phyloP scores from a whole-genome alignment of 2,797 vertebrate genomes.

The Dallia pectoralis region DNA sequence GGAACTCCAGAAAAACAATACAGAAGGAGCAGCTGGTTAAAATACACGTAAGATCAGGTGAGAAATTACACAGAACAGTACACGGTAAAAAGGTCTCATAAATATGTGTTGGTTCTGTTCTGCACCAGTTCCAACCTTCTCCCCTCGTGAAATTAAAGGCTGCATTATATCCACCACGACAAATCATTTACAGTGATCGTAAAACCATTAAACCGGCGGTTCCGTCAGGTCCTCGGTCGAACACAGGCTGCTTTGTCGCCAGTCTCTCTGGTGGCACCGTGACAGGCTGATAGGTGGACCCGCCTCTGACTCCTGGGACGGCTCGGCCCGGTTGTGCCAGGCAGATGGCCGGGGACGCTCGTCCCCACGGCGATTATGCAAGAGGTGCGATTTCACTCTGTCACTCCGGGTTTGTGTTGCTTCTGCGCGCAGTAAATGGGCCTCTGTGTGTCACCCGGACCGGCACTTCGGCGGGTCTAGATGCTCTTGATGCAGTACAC shows the following conservation, averaged over 20 bases:
- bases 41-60: neutral
- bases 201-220: conserved; percentile 6
- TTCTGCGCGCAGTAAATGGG: conserved; percentile 23
- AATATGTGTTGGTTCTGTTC: neutral
- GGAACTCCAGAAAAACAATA: conserved; percentile 24
- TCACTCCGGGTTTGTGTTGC: conserved; percentile 23
- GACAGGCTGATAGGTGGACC: conserved; percentile 36
- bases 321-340: conserved; percentile 29
- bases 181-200: conserved; percentile 13
- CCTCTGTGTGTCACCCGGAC: conserved; percentile 1
- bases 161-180: neutral
- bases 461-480: neutral
- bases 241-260: neutral
- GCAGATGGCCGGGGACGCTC: conserved; percentile 61
- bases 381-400: conserved; percentile 45
- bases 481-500: conserved; percentile 1
- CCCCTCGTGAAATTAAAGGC: neutral
- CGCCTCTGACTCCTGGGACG: conserved; percentile 43
- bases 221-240: neutral
- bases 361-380: conserved; percentile 48
- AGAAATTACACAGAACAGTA: neutral
- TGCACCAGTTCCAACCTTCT: neutral
- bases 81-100: neutral
- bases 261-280: conserved; percentile 31
- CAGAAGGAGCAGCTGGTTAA: conserved; percentile 14